Conservation (phyloP, 2,113 vertebrate species). For the Setophaga kirtlandii region DNA sequence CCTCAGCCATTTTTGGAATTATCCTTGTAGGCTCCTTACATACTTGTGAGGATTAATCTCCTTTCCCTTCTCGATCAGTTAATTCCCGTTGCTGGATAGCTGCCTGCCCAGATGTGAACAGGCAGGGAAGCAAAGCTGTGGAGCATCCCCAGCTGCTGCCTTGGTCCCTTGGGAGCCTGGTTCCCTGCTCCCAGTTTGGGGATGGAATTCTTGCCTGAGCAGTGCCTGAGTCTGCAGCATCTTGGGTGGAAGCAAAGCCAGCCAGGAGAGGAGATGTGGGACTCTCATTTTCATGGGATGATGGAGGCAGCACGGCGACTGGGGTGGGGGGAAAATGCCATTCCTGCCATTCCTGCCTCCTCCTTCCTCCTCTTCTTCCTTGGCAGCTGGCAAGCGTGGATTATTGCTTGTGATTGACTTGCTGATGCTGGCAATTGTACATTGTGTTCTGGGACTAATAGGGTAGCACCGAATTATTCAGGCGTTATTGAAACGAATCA, state of each 20-base stretch:
- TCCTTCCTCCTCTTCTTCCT: background rate
- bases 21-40: background rate
- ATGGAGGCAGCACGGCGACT: background rate
- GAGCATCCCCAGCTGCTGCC: background rate
- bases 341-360: background rate
- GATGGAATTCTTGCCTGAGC: fast-evolving
- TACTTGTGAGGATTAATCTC: constrained; percentile 15
- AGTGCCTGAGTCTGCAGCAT: background rate
- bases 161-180: fast-evolving
- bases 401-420: constrained; percentile 50
- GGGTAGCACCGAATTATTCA: constrained; percentile 38
- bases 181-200: background rate
- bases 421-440: constrained; percentile 26
- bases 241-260: background rate
- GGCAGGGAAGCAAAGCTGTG: background rate
- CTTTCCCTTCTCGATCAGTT: background rate
- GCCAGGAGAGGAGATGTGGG: background rate
- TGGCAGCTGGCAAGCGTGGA: background rate
- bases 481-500: constrained; percentile 50
- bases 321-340: background rate
- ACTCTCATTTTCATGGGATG: fast-evolving
- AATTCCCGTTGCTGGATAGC: background rate
- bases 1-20: constrained; percentile 19
- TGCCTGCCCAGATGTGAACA: background rate
- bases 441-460: constrained; percentile 46